These are phyloP conservation scores for Accipiter cooperii DNA, from an alignment of 2,113 vertebrate species.

Conservation along the genomic window DNA sequence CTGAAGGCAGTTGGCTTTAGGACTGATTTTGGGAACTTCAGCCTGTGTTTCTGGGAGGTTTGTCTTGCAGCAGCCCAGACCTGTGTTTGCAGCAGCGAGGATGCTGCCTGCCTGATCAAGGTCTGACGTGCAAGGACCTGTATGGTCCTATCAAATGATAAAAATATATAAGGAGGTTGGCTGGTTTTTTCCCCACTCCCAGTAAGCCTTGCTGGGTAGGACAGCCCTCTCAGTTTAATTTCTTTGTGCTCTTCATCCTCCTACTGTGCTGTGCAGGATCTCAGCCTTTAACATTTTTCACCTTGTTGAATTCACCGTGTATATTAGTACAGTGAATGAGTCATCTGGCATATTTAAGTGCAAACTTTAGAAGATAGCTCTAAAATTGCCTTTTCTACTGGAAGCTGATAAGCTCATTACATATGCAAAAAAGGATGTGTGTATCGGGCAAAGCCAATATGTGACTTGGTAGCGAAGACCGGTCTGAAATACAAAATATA, in stretches of 20 bases:
- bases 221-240: neutral
- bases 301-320: neutral
- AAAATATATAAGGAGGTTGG: neutral
- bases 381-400: conserved; percentile 13
- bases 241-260: neutral
- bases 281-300: neutral
- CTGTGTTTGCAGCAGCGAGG: neutral
- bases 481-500: conserved; percentile 51
- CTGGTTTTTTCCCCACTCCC: rapidly evolving
- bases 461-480: neutral
- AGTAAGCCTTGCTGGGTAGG: neutral
- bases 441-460: neutral
- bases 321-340: neutral
- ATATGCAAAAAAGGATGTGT: conserved; percentile 25
- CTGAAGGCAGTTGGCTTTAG: neutral
- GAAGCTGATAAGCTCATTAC: conserved; percentile 52
- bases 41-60: neutral
- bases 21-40: neutral
- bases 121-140: neutral
- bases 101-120: neutral
- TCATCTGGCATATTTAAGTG: neutral
- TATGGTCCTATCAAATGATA: neutral
- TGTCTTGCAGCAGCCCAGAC: neutral
- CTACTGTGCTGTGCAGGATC: neutral
- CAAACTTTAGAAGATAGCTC: neutral